These are phyloP conservation scores for Patella vulgata DNA, from an alignment of 1,140 invertebrate species.

Conservation along the genomic window DNA sequence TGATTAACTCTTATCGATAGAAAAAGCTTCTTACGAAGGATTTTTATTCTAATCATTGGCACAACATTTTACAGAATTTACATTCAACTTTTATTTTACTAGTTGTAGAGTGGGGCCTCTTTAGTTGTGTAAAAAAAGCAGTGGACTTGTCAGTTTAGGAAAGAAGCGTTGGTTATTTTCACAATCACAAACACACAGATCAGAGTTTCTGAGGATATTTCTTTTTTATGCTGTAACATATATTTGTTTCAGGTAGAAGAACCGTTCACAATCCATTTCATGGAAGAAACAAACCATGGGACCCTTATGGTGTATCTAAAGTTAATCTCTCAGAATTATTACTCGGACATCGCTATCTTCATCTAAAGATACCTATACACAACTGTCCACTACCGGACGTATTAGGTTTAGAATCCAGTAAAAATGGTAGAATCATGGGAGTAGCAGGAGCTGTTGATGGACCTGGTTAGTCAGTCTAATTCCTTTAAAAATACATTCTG, in stretches of 20 bases:
- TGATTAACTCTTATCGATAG: not conserved
- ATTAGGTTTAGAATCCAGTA: conserved; percentile 34
- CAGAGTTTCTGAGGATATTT: too few relatives aligned
- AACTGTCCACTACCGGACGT: conserved; percentile 60
- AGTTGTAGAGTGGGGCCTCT: too few relatives aligned
- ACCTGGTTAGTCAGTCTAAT: conserved; percentile 61
- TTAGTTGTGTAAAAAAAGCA: too few relatives aligned
- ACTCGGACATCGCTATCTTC: conserved; percentile 57
- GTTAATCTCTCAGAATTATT: conserved; percentile 63
- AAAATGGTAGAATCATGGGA: conserved; percentile 49
- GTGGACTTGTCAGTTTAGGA: too few relatives aligned
- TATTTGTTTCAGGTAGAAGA: conserved; percentile 52
- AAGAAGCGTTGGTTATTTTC: too few relatives aligned
- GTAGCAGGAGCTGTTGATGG: conserved; percentile 62
- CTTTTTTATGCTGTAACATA: too few relatives aligned
- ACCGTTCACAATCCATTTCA: conserved; percentile 63
- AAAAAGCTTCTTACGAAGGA: not conserved
- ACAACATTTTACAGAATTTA: too few relatives aligned
- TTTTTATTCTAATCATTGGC: too few relatives aligned
- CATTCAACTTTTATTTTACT: too few relatives aligned
- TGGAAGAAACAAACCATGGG: conserved; percentile 60
- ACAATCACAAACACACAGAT: too few relatives aligned
- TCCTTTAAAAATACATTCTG: not conserved
- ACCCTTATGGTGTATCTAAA: conserved; percentile 62
- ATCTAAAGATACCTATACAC: conserved; percentile 59